Evolutionary conservation across 2,888 invertebrate genomes (phyloP).

Genomic region (Slavum lentiscoides): DNA sequence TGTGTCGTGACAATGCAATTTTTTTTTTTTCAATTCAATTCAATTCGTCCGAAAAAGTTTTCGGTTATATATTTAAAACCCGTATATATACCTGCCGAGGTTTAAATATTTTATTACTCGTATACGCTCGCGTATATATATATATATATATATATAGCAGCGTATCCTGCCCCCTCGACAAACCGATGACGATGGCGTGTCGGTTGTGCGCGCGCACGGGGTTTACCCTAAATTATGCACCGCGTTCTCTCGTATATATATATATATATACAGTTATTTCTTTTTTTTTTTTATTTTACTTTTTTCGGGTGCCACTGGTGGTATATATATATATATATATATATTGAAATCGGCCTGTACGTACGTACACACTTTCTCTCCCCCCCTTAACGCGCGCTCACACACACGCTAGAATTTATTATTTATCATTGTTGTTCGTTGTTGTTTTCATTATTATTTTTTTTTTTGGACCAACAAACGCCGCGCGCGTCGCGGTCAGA

Average conservation of each 20-base stretch:
- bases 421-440: slow-evolving; percentile 45
- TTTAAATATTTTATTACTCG: slow-evolving; percentile 47
- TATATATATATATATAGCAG: not conserved
- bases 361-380: not conserved
- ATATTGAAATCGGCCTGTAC: slow-evolving; percentile 40
- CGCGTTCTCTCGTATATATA: slow-evolving; percentile 22
- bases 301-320: slow-evolving; percentile 30
- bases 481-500: not conserved
- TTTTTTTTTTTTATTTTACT: slow-evolving; percentile 22
- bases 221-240: slow-evolving; percentile 52
- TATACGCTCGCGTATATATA: too few species aligned
- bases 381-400: not conserved
- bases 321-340: too few species aligned
- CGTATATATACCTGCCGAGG: slow-evolving; percentile 35
- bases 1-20: slow-evolving; percentile 28
- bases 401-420: slow-evolving; percentile 24
- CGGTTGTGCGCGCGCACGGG: slow-evolving; percentile 25
- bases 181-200: slow-evolving; percentile 40
- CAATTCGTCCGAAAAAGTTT: slow-evolving; percentile 8
- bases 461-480: slow-evolving; percentile 27
- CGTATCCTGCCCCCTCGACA: slow-evolving; percentile 32
- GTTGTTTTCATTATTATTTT: slow-evolving; percentile 34
- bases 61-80: not conserved
- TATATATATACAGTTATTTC: slow-evolving; percentile 38
- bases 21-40: slow-evolving; percentile 33